Evolutionary conservation across 2,888 invertebrate genomes (phyloP).

Genomic region (Drosophila lutescens): DNA sequence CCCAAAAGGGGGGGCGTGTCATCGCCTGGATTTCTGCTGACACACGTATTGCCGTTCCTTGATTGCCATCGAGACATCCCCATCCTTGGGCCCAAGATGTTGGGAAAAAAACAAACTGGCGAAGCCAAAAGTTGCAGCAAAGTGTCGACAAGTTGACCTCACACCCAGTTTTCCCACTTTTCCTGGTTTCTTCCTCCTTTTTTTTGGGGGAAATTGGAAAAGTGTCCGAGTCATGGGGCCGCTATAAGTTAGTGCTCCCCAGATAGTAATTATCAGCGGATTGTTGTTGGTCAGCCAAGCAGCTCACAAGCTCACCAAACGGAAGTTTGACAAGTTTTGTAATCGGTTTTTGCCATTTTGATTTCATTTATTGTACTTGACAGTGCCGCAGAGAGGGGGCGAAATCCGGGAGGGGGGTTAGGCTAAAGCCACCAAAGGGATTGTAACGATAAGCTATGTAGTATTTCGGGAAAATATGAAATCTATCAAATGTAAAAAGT

Average conservation of each 20-base stretch:
- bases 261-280: conserved; percentile 79
- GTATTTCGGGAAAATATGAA: no score
- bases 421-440: not conserved
- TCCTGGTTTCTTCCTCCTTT: not conserved
- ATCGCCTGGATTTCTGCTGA: conserved; percentile 56
- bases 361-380: conserved; percentile 75
- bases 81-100: not conserved
- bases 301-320: conserved; percentile 22
- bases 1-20: conserved; percentile 1
- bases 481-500: not conserved
- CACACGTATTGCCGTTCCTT: conserved; percentile 58
- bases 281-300: conserved; percentile 65
- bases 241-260: conserved; percentile 76
- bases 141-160: conserved; percentile 46
- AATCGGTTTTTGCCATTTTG: conserved; percentile 75
- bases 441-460: not conserved
- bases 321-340: conserved; percentile 75
- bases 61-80: conserved; percentile 53
- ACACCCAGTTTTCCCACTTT: not conserved
- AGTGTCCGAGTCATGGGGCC: conserved; percentile 22
- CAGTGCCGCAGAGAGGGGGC: conserved; percentile 29
- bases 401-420: not conserved
- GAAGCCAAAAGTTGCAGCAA: conserved; percentile 46
- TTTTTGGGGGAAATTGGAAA: conserved; percentile 4
- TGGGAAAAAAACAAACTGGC: conserved; percentile 11